Base-by-base conservation (phyloP, 1,140 invertebrate species). In the Papilio aristodemus region DNA sequence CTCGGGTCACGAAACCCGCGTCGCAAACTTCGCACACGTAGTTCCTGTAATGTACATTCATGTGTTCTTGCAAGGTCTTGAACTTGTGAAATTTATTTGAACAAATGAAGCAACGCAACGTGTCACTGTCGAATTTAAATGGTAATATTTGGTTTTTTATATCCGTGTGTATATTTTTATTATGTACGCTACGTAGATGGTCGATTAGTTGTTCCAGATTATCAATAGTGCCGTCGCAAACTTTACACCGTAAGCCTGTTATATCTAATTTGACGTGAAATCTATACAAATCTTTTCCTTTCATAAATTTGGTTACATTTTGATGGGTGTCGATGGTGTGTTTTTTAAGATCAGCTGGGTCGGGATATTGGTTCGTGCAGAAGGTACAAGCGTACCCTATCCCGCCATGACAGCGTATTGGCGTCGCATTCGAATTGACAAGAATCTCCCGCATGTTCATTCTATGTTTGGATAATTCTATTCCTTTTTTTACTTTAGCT, bases 31-130 rank as follows among this genome's bases (percentile, higher is more conserved):
- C 68, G 25, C 79, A 83, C 4, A 80, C 67, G 32, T 71, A 78
- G 25, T 81, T 81, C n/a, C 75, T 73, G 43, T 76, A 83, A 25
- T 81, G 81, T 0, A 46, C 32, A 54, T 82, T 74, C 78, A 82
- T 80, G 38, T 82, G 79, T 59, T 73, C 67, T 9, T 73, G 69
- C 8, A 83, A 39, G n/a, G 67, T 74, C 39, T 79, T 80, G 37
- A 80, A 82, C 9, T 71, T 79, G 58, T 69, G 72, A 54, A 70
- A 81, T 9, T 25, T 50, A 17, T 74, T 75, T 4, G 43, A 69
- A 63, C 83, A 85, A 6, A 79, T 72, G 8, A 73, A 74, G 37
- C 84, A 86, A 8, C 67, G 67, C 13, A 84, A 50, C 7, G 37
- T 57, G 1, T 78, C 69, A 5, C 38, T 66, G 14, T 72, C 68